These are phyloP conservation scores for Pseudochromis fuscus DNA, from an alignment of 2,797 vertebrate genomes.

Conservation along the genomic window DNA sequence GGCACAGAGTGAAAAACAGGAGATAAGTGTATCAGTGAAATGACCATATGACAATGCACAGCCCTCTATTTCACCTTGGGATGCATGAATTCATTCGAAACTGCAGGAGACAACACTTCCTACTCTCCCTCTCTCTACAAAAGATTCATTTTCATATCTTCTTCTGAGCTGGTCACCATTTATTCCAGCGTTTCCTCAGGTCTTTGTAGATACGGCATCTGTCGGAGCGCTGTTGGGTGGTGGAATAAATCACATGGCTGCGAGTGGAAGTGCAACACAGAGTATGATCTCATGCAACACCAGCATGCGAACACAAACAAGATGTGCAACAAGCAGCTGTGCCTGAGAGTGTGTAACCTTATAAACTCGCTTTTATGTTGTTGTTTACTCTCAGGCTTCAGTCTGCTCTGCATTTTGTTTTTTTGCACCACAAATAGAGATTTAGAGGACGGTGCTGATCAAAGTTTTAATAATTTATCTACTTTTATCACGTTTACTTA, in stretches of 20 bases:
- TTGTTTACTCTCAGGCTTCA: constrained; percentile 26
- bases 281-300: constrained; percentile 57
- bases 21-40: constrained; percentile 77
- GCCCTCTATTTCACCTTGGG: constrained; percentile 75
- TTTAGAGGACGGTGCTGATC: constrained; percentile 10
- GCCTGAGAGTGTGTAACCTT: constrained; percentile 2
- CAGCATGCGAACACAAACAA: constrained; percentile 29
- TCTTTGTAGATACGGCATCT: constrained; percentile 68
- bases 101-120: constrained; percentile 34
- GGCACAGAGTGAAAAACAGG: constrained; percentile 61
- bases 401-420: constrained; percentile 29
- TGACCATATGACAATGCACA: constrained; percentile 72
- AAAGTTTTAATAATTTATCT: constrained; percentile 16
- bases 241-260: constrained; percentile 72
- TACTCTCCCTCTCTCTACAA: constrained; percentile 30
- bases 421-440: constrained; percentile 3
- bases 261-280: constrained; percentile 34
- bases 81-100: constrained; percentile 54
- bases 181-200: constrained; percentile 59
- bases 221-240: constrained; percentile 50
- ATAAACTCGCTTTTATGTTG: constrained; percentile 36
- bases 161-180: constrained; percentile 66
- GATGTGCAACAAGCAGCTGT: constrained; percentile 25
- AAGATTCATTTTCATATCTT: constrained; percentile 74
- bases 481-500: constrained; percentile 8